Conservation (phyloP, 1,140 invertebrate species). For the Lordiphosa collinella region DNA sequence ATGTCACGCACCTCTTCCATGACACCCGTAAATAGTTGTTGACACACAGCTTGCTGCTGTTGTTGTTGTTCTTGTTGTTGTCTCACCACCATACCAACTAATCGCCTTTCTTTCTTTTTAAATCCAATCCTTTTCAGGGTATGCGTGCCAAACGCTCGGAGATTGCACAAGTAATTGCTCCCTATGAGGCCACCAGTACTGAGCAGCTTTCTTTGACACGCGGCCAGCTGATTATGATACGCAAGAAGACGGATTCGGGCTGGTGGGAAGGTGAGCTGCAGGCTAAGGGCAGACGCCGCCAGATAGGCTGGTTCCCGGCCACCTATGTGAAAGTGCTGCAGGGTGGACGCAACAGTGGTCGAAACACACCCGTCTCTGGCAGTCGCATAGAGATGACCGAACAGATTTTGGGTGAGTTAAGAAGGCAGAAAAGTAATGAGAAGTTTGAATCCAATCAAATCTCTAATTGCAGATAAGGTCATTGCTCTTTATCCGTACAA, state of each 20-base stretch:
- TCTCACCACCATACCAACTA: neutral
- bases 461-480: slow-evolving; percentile 86
- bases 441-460: neutral
- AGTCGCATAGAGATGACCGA: slow-evolving; percentile 80
- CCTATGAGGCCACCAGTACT: slow-evolving; percentile 91
- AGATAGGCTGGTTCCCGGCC: slow-evolving; percentile 98
- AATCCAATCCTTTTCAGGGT: slow-evolving; percentile 36
- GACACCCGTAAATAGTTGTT: slow-evolving; percentile 79
- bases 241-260: slow-evolving; percentile 96
- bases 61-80: neutral
- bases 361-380: slow-evolving; percentile 85
- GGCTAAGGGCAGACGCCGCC: slow-evolving; percentile 95
- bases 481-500: slow-evolving; percentile 95
- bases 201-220: slow-evolving; percentile 94
- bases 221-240: slow-evolving; percentile 97
- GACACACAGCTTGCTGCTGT: slow-evolving; percentile 23
- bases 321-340: slow-evolving; percentile 95
- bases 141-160: slow-evolving; percentile 88
- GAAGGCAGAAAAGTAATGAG: neutral
- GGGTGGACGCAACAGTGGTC: slow-evolving; percentile 84
- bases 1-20: slow-evolving; percentile 80
- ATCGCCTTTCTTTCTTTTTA: neutral
- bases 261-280: slow-evolving; percentile 99
- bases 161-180: slow-evolving; percentile 93
- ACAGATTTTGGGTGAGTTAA: slow-evolving; percentile 79